phyloP scores from a whole-genome alignment of 2,888 invertebrate genomes.

The Chorisops tibialis region DNA sequence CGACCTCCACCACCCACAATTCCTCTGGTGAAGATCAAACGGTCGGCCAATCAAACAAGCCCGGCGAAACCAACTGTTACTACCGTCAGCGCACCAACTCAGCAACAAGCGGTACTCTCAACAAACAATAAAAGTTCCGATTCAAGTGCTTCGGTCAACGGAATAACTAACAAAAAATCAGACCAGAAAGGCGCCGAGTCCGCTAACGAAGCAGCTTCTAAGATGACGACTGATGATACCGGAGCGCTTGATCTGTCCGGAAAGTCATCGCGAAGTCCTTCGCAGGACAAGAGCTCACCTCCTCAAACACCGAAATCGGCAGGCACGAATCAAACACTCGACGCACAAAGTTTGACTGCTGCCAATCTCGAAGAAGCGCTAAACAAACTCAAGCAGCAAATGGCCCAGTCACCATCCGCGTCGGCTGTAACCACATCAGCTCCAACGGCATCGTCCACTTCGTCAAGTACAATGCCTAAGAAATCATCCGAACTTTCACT shows the following conservation, averaged over 20 bases:
- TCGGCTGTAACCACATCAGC: conserved; percentile 3
- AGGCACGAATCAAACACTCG: conserved; percentile 8
- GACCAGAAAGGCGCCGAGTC: conserved; percentile 34
- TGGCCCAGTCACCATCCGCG: background rate
- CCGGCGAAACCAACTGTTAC: conserved; percentile 37
- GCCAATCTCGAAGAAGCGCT: conserved; percentile 38
- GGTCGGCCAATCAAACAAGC: conserved; percentile 40
- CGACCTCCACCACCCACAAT: conserved; percentile 57
- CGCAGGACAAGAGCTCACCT: conserved; percentile 36
- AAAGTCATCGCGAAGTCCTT: conserved; percentile 44
- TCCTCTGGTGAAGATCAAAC: conserved; percentile 55
- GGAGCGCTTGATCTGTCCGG: conserved; percentile 58
- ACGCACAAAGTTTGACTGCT: conserved; percentile 20
- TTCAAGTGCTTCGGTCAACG: conserved; percentile 37
- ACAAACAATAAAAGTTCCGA: conserved; percentile 25
- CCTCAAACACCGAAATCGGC: conserved; percentile 28
- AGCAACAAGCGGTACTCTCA: conserved; percentile 37
- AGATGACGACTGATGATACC: conserved; percentile 50
- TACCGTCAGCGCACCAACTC: conserved; percentile 34
- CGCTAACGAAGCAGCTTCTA: conserved; percentile 36
- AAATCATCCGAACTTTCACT: background rate
- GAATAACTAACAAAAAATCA: conserved; percentile 34
- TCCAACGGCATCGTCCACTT: background rate
- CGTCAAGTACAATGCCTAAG: conserved; percentile 12
- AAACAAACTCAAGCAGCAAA: conserved; percentile 48